Base-by-base conservation (phyloP, 2,797 vertebrate genomes). In the Craterocephalus amniculus region DNA sequence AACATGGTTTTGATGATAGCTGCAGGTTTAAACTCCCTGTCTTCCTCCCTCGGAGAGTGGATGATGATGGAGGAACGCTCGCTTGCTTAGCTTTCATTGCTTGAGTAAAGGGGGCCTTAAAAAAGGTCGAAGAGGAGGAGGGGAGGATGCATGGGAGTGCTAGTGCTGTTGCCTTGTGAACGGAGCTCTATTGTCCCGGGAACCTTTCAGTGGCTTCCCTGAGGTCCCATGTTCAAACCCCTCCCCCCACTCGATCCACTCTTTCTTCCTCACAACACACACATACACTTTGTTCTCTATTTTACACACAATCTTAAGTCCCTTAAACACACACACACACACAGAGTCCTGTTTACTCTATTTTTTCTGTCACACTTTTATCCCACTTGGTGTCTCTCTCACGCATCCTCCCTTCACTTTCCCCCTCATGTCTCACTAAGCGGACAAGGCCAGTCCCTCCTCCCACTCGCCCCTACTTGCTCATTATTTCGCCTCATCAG, bases 121-220 rank as follows among this genome's bases (percentile, higher is more conserved):
- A 84, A 88, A 86, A 91, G 87, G 85, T 82, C 55, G 72, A 68
- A 58, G 74, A 74, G 63, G 73, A 73, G 57, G 74, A 38, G 77
- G 76, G 75, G 78, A 81, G 87, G 85, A 93, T 94, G 91, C 93
- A 94, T 94, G 89, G 90, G 88, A 93, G 89, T 91, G 86, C 90
- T 85, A 43, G 84, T 24, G 86, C 90, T 89, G 94, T 95, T 95
- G 93, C 94, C 92, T 83, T 94, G 94, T 93, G 93, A 95, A 95
- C 94, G 90, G 84, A 88, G 91, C 83, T 79, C 93, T 87, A 94
- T 95, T 95, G 94, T 95, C 92, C 94, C 83, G 8, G 88, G 91
- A 94, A 94, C 91, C 93, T 95, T 95, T 95, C 93, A 94, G 88
- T 82, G 88, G 89, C 87, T 94, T 92, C 93, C 94, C 93, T 64